Evolutionary conservation across 2,888 invertebrate genomes (phyloP).

Genomic region (Thera obeliscata): DNA sequence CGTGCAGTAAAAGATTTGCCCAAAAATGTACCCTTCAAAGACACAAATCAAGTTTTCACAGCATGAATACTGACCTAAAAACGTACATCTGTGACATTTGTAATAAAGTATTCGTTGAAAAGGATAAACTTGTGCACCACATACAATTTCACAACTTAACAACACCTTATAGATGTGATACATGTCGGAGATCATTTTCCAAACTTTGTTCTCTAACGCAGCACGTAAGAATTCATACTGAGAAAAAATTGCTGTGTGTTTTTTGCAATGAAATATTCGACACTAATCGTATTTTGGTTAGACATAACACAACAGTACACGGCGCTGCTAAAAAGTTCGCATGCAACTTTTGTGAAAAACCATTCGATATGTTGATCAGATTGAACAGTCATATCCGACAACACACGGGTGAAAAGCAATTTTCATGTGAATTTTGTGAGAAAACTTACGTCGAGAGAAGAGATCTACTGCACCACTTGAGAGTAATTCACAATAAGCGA

Average conservation of each 20-base stretch:
- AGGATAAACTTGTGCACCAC: not conserved
- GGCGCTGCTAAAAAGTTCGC: not conserved
- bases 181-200: not conserved
- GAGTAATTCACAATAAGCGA: not conserved
- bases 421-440: constrained; percentile 2
- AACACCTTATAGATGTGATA: not conserved
- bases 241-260: not conserved
- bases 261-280: not conserved
- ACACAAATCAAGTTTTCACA: not conserved
- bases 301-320: not conserved
- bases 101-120: not conserved
- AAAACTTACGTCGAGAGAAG: constrained; percentile 1
- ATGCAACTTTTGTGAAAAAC: not conserved
- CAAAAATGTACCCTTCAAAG: not conserved
- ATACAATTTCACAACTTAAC: not conserved
- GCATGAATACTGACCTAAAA: not conserved
- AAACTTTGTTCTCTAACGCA: not conserved
- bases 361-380: not conserved
- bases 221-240: not conserved
- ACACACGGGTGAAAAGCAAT: not conserved
- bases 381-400: not conserved
- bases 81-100: not conserved
- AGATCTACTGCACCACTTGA: not conserved
- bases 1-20: not conserved
- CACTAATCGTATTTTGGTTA: not conserved